Evolutionary conservation across 1,140 invertebrate genomes (phyloP), one percentile per base, ranked within the genome.

Genomic region (Aphidius gifuensis): DNA sequence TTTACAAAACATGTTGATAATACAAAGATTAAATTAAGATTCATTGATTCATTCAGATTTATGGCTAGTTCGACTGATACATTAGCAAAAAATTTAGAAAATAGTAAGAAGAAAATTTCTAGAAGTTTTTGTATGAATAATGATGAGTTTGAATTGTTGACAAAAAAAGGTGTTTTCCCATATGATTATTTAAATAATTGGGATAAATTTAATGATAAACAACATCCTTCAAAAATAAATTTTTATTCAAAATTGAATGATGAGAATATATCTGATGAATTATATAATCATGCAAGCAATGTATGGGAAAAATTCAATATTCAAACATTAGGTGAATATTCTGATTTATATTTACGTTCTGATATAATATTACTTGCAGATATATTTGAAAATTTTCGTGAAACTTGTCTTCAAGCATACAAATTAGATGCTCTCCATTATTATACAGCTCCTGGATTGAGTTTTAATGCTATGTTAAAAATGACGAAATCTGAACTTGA

Each of bases 201-300:
- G 50, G 63, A 74, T 11, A 68, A 63, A 55, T 67, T 79, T 43
- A 60, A 77, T n/a, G 62, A 70, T n/a, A 68, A 61, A 9, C 50
- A 66, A 6, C 60, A 80, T 40, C 81, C 77, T 21, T 3, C 61
- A 11, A 72, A 72, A 66, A 59, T 73, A 51, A 6, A 65, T n/a
- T 82, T 82, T 71, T 78, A 70, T 64, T 76, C 67, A 56, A 68
- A 69, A 46, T 62, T 82, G 6, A 71, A 69, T 11, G 61, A 75
- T 60, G 51, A 60, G 11, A 16, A 60, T 57, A 69, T 81, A 11
- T 67, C 65, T 6, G 55, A 71, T 46, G 59, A n/a, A 16, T 16
- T 16, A 16, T 16, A 16, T 16, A 16, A 16, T 16, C 16, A 16
- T 16, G 16, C 16, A 1, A 9, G 50, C 11, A 21, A 53, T 38